Evolutionary conservation across 2,113 vertebrate genomes (phyloP).

Genomic region (Labeo rohita): DNA sequence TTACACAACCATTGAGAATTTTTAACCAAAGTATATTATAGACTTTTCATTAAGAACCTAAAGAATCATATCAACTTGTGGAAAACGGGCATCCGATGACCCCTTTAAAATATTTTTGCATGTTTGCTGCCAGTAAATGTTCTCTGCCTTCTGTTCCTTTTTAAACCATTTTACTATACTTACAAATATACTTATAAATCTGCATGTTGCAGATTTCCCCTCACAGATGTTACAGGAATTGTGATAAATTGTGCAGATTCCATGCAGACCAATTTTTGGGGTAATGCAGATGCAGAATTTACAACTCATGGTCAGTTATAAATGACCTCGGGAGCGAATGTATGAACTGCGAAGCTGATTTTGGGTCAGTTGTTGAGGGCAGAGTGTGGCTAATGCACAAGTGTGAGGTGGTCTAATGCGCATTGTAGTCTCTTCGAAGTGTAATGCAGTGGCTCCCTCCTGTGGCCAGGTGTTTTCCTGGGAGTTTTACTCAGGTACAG

Average conservation of each 20-base stretch:
- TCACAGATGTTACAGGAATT: not conserved
- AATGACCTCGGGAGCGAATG: not conserved
- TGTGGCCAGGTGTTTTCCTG: slow-evolving; percentile 86
- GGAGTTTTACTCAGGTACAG: slow-evolving; percentile 84
- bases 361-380: slow-evolving; percentile 61
- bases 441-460: slow-evolving; percentile 83
- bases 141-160: not conserved
- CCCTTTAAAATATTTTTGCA: too few species aligned
- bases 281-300: not conserved
- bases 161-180: not conserved
- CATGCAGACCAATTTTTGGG: not conserved
- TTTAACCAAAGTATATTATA: too few species aligned
- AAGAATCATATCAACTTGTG: too few species aligned
- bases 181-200: not conserved
- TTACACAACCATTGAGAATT: too few species aligned
- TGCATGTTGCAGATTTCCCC: not conserved
- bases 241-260: not conserved
- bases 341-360: slow-evolving; percentile 57
- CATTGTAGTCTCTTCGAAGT: slow-evolving; percentile 85
- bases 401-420: slow-evolving; percentile 80
- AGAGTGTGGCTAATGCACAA: slow-evolving; percentile 40
- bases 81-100: too few species aligned
- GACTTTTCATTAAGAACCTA: too few species aligned
- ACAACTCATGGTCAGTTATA: not conserved
- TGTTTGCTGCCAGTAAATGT: not conserved